Percentiles rank a stretch among this genome's conserved stretches.
These are phyloP conservation scores for Myripristis murdjan DNA, from an alignment of 2,797 vertebrate genomes.

Conservation along the genomic window DNA sequence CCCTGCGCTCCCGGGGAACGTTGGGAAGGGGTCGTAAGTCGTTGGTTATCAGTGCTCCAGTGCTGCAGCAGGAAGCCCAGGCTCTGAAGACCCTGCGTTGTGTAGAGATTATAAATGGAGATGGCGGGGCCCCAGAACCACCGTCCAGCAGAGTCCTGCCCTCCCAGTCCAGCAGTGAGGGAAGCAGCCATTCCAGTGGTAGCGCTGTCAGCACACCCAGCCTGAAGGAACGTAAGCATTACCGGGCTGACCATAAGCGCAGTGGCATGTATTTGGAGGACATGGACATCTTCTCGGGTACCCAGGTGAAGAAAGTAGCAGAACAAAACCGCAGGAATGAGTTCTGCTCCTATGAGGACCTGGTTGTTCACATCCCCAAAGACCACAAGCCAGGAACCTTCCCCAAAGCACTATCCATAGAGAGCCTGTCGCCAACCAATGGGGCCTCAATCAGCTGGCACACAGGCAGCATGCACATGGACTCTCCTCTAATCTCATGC, in stretches of 20 bases:
- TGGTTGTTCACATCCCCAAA: slow-evolving; percentile 96
- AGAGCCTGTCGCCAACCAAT: slow-evolving; percentile 93
- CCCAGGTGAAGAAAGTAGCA: slow-evolving; percentile 79
- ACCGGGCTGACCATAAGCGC: slow-evolving; percentile 90
- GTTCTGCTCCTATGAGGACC: slow-evolving; percentile 95
- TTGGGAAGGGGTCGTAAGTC: slow-evolving; percentile 84
- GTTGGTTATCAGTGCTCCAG: slow-evolving; percentile 90
- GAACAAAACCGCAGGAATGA: slow-evolving; percentile 89
- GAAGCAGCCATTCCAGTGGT: slow-evolving; percentile 88
- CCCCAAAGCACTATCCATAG: slow-evolving; percentile 97
- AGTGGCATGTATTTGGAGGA: slow-evolving; percentile 98
- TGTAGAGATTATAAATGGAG: slow-evolving; percentile 88
- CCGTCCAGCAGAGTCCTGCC: slow-evolving; percentile 46
- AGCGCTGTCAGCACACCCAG: slow-evolving; percentile 88
- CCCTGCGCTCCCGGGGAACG: slow-evolving; percentile 86
- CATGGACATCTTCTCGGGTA: slow-evolving; percentile 90
- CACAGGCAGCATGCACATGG: slow-evolving; percentile 85
- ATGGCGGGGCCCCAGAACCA: slow-evolving; percentile 71
- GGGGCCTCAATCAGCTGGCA: slow-evolving; percentile 89
- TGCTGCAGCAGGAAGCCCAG: slow-evolving; percentile 89
- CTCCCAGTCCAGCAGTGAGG: slow-evolving; percentile 86
- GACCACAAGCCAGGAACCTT: slow-evolving; percentile 99
- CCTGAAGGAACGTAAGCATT: slow-evolving; percentile 88
- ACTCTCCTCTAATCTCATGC: slow-evolving; percentile 82
- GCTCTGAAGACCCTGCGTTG: slow-evolving; percentile 88